These are phyloP conservation scores for Gymnorhina tibicen DNA, from an alignment of 2,113 vertebrate species.

Conservation along the genomic window DNA sequence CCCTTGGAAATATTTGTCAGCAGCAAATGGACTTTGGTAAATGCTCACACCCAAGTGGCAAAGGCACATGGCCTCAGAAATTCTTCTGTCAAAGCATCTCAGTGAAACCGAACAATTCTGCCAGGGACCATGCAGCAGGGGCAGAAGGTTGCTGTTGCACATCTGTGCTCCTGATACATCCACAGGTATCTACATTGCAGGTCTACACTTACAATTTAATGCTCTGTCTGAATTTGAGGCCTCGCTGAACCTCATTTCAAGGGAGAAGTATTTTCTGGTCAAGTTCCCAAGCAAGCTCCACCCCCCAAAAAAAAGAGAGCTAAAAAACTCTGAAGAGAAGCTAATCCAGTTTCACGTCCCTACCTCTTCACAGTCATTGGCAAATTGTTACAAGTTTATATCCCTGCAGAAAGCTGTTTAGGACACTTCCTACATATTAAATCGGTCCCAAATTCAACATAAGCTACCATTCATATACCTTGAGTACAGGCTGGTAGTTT, in stretches of 20 bases:
- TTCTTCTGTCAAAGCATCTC: neutral
- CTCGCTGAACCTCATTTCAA: neutral
- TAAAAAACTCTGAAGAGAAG: neutral
- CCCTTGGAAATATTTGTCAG: neutral
- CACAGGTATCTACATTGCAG: neutral
- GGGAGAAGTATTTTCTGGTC: neutral
- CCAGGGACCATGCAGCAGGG: neutral
- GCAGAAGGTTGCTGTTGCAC: neutral
- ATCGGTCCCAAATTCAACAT: neutral
- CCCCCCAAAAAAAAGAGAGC: neutral
- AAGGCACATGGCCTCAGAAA: neutral
- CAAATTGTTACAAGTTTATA: neutral
- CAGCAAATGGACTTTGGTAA: neutral
- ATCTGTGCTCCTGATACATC: neutral
- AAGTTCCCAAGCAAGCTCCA: neutral
- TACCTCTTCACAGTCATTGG: neutral
- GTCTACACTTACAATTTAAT: neutral
- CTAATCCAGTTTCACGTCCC: neutral
- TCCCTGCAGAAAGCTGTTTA: neutral
- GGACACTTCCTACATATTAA: neutral
- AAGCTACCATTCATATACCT: neutral
- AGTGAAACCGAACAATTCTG: neutral
- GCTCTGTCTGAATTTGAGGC: neutral
- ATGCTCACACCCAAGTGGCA: neutral
- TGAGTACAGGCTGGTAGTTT: neutral